Evolutionary conservation across 1,140 invertebrate species (phyloP), one percentile per base, ranked within the genome.

Genomic region (Macrobrachium rosenbergii): DNA sequence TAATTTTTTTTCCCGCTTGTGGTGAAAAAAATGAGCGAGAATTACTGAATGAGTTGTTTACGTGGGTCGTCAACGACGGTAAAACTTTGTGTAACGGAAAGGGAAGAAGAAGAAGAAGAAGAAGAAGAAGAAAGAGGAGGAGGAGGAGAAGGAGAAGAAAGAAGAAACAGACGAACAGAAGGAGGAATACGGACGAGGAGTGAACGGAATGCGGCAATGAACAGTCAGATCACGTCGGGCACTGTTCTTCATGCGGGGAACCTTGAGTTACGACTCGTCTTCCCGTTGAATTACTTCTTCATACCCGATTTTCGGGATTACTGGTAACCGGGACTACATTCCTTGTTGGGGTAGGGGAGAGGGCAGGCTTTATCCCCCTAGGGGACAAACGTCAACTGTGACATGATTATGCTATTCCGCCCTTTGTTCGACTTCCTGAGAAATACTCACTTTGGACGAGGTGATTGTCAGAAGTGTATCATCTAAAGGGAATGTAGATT

Each of bases 231-330:
- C 67, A 72, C 67, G 67, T 72, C 37, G 67, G 21, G 14, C 21
- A 28, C 67, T 72, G 67, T 72, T 72, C 67, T 72, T 72, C 67
- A 72, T 72, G 67, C 67, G 67, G 67, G 67, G 21, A 14, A 52
- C 37, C 67, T 14, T 21, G 67, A 72, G 21, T 72, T 72, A 72
- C 37, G 67, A 72, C 67, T 72, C 67, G 67, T 23, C 67, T 37
- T 28, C 67, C 12, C 37, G 37, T 16, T 72, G 67, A 72, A 72
- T 72, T 72, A 37, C 67, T 72, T 37, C 21, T 14, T 72, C 67
- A 72, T 72, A 52, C 37, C 67, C 67, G 67, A 72, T 72, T 28
- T 37, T 72, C 11, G 21, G 67, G 67, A 72, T 72, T 72, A 72
- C 37, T 28, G 21, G 67, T 21, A 72, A 72, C 21, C 67, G 67